Evolutionary conservation across 2,113 vertebrate genomes (phyloP).

Genomic region (cat (Felis catus)): DNA sequence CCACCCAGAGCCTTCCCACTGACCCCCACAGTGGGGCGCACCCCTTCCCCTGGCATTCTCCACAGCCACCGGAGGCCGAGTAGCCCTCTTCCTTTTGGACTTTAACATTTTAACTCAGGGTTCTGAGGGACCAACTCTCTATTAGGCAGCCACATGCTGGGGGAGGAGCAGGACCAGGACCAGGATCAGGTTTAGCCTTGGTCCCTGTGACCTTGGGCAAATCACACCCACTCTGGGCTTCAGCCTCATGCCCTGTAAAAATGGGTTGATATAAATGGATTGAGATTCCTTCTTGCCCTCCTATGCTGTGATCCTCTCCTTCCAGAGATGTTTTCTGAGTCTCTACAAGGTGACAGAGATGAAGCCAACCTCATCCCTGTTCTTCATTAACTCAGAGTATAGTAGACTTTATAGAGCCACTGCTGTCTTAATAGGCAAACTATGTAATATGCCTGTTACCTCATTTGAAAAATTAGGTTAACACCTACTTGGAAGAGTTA

Average conservation of each 20-base stretch:
- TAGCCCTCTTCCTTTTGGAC: neutral
- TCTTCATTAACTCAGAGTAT: neutral
- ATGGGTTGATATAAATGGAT: neutral
- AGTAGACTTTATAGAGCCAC: neutral
- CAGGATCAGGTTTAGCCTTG: neutral
- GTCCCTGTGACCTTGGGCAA: neutral
- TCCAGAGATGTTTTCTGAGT: slow-evolving; percentile 9
- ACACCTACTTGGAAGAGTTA: slow-evolving; percentile 13
- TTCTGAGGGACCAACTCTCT: neutral
- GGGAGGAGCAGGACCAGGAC: neutral
- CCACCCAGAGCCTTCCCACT: neutral
- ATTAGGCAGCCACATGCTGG: neutral
- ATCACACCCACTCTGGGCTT: neutral
- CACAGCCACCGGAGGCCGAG: neutral
- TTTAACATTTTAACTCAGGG: neutral
- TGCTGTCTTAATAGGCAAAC: neutral
- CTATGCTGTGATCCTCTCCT: neutral
- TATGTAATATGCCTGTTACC: neutral
- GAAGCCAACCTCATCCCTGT: neutral
- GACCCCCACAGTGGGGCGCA: neutral
- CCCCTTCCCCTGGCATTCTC: neutral
- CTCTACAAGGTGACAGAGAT: neutral
- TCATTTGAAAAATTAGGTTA: neutral
- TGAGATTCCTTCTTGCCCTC: neutral
- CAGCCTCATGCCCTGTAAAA: neutral